Conservation (phyloP, 2,113 vertebrate species). For the Etheostoma spectabile region DNA sequence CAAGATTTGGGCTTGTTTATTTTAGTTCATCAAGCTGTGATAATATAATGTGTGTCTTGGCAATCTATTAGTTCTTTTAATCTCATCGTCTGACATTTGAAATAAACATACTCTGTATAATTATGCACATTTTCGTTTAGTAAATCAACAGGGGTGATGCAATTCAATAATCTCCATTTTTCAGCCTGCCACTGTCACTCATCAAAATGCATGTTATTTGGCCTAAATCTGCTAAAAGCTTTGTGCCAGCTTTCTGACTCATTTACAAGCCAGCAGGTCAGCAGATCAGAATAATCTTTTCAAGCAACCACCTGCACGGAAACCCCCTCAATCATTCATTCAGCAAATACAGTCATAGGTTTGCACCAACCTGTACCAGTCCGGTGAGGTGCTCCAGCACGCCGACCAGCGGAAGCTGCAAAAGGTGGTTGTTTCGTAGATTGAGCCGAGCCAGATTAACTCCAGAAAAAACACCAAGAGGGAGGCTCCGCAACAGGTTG, state of each 20-base stretch:
- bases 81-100: conserved; percentile 62
- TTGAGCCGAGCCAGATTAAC: conserved; percentile 95
- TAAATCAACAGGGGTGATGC: conserved; percentile 48
- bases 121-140: conserved; percentile 60
- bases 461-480: conserved; percentile 92
- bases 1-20: conserved; percentile 42
- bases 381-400: conserved; percentile 95
- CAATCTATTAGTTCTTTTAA: conserved; percentile 58
- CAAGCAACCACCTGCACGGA: conserved; percentile 86
- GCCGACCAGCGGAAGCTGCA: conserved; percentile 92
- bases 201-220: conserved; percentile 42
- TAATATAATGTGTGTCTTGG: conserved; percentile 45
- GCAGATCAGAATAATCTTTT: conserved; percentile 19
- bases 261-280: conserved; percentile 36
- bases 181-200: conserved; percentile 50
- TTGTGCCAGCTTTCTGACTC: conserved; percentile 48
- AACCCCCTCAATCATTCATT: background rate
- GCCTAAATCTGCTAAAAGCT: conserved; percentile 44
- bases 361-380: conserved; percentile 91
- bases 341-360: background rate
- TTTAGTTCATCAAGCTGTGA: conserved; percentile 64
- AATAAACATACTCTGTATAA: conserved; percentile 58
- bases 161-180: conserved; percentile 46
- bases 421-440: conserved; percentile 94
- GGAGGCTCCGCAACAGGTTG: conserved; percentile 92